Evolutionary conservation across 2,113 vertebrate genomes (phyloP).

Genomic region (Meles meles): DNA sequence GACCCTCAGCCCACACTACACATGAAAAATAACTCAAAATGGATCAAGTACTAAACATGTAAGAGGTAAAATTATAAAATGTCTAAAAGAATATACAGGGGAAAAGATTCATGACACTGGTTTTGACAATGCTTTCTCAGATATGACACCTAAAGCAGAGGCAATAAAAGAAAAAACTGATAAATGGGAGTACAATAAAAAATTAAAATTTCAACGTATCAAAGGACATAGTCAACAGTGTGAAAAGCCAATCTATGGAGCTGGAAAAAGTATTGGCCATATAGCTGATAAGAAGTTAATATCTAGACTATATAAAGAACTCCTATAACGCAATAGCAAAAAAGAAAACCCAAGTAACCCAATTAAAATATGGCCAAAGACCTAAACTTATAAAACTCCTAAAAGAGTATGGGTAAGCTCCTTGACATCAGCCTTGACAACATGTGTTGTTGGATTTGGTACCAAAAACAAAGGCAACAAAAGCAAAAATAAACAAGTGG

Average conservation of each 20-base stretch:
- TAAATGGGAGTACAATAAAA: not conserved
- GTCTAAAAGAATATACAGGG: not conserved
- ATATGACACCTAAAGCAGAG: not conserved
- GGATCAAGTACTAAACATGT: not conserved
- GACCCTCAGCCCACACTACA: not conserved
- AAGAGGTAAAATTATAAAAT: constrained; percentile 29
- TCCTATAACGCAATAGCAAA: not conserved
- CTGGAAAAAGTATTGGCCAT: not conserved
- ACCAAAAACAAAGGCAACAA: not conserved
- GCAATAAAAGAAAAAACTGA: constrained; percentile 35
- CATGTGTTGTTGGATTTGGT: not conserved
- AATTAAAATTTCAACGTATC: not conserved
- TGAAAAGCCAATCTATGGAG: not conserved
- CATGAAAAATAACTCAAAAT: not conserved
- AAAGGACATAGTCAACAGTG: not conserved
- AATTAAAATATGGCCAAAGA: not conserved
- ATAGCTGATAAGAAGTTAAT: not conserved
- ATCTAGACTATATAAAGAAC: not conserved
- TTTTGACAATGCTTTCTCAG: not conserved
- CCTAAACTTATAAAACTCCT: not conserved
- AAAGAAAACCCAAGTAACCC: not conserved
- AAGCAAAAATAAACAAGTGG: not conserved
- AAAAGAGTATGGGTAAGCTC: not conserved
- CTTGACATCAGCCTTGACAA: not conserved
- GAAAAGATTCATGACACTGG: not conserved